Conservation (phyloP, 1,140 invertebrate genomes). For the Eupeodes corollae region DNA sequence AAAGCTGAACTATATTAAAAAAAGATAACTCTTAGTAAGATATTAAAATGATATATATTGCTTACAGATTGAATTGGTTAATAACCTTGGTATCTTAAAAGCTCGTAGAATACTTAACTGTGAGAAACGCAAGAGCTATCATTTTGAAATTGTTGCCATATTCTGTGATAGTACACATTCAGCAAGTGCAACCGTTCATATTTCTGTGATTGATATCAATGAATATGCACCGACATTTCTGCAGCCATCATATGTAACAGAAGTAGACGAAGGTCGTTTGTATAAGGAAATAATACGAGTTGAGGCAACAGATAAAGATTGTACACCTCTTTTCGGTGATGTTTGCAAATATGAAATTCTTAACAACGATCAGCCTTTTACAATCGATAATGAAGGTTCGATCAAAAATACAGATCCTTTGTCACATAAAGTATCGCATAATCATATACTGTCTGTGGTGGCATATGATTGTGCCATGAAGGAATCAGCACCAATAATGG, state of each 20-base stretch:
- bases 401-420: conserved; percentile 85
- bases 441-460: conserved; percentile 93
- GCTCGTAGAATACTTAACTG: conserved; percentile 77
- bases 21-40: too few species aligned
- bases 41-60: too few species aligned
- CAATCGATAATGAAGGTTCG: conserved; percentile 79
- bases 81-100: conserved; percentile 44
- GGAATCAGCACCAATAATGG: conserved; percentile 76
- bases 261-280: conserved; percentile 82
- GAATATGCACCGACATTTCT: conserved; percentile 83
- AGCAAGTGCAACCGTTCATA: conserved; percentile 80
- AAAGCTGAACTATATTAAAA: too few species aligned
- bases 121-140: conserved; percentile 88
- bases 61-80: conserved; percentile 45
- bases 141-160: conserved; percentile 88
- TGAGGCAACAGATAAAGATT: conserved; percentile 81
- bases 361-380: conserved; percentile 79
- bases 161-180: conserved; percentile 76
- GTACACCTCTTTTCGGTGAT: conserved; percentile 81
- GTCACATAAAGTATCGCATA: conserved; percentile 83
- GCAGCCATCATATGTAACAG: conserved; percentile 77
- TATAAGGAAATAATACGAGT: conserved; percentile 84
- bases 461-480: conserved; percentile 94
- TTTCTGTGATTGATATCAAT: conserved; percentile 91
- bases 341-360: conserved; percentile 94